phyloP scores from a whole-genome alignment of 2,113 vertebrate genomes.

The Eidolon helvum region DNA sequence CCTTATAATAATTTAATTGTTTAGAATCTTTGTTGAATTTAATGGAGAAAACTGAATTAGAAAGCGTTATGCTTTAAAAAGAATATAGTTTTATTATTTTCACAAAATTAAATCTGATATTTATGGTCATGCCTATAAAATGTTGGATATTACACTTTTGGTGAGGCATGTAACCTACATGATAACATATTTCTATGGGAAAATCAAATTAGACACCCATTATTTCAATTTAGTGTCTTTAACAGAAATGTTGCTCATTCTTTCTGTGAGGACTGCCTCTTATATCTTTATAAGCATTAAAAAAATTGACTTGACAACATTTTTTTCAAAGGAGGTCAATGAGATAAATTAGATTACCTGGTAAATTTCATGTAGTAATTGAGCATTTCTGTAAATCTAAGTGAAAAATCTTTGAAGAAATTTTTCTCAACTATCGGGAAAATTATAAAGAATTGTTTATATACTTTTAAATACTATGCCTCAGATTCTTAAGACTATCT shows the following conservation, averaged over 20 bases:
- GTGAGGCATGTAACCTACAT: background rate
- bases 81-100: background rate
- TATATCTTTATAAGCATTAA: slow-evolving; percentile 8
- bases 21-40: slow-evolving; percentile 42
- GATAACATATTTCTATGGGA: slow-evolving; percentile 1
- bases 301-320: background rate
- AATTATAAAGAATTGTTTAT: slow-evolving; percentile 6
- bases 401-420: slow-evolving; percentile 2
- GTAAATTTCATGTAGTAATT: background rate
- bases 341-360: slow-evolving; percentile 54
- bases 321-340: slow-evolving; percentile 29
- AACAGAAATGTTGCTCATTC: background rate
- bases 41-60: slow-evolving; percentile 40
- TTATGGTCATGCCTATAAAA: slow-evolving; percentile 23
- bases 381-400: slow-evolving; percentile 14
- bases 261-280: background rate
- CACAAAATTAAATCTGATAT: slow-evolving; percentile 39
- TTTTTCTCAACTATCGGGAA: background rate
- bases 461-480: background rate
- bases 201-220: slow-evolving; percentile 55
- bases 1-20: background rate
- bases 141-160: background rate
- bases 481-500: background rate
- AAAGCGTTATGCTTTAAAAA: slow-evolving; percentile 32
- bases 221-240: slow-evolving; percentile 32